Evolutionary conservation across 2,113 vertebrate species (phyloP), one percentile per base, ranked within the genome.

Genomic region (Grammomys dolichurus): DNA sequence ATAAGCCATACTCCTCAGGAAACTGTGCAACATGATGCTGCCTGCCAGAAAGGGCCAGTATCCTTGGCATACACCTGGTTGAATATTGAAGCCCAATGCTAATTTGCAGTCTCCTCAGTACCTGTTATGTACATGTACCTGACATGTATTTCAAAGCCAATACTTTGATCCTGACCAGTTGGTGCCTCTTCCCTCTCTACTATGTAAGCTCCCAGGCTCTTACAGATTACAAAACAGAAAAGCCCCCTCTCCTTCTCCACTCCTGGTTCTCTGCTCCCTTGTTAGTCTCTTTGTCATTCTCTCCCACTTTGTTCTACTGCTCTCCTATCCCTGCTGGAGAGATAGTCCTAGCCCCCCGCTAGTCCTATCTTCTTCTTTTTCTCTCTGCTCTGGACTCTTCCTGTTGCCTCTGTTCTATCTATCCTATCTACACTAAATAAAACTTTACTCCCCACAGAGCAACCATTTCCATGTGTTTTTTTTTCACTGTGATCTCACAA

Each of bases 361-460:
- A 51, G 75, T 17, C 4, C 9, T 78, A 33, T 56, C 7, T 36
- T 4, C 31, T 80, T 46, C 54, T 36, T n/a, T 80, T 22, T 36
- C 5, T 36, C 33, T 36, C 19, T 22, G 51, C 19, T 80, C 51
- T n/a, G 26, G 22, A 28, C 6, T 48, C 43, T 56, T 56, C 51
- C 1, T 5, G 17, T 33, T 80, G 8, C 17, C 17, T 22, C 4
- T 56, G 9, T 81, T 33, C 16, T 54, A 17, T 24, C 20, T 24
- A 5, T 56, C 76, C 36, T 54, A 78, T 54, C 10, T 56, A 56
- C 10, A 81, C 6, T 36, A 7, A 56, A n/a, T 33, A 56, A n/a
- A 81, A 22, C 1, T n/a, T 6, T 22, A 1, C 17, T 54, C 33
- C 17, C 9, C 4, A 12, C 6, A 17, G 19, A 12, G 10, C 8